Percentiles rank a stretch among this genome's conserved stretches.
phyloP scores from a whole-genome alignment of 2,888 invertebrate species.

The Malthinus seriepunctatus region DNA sequence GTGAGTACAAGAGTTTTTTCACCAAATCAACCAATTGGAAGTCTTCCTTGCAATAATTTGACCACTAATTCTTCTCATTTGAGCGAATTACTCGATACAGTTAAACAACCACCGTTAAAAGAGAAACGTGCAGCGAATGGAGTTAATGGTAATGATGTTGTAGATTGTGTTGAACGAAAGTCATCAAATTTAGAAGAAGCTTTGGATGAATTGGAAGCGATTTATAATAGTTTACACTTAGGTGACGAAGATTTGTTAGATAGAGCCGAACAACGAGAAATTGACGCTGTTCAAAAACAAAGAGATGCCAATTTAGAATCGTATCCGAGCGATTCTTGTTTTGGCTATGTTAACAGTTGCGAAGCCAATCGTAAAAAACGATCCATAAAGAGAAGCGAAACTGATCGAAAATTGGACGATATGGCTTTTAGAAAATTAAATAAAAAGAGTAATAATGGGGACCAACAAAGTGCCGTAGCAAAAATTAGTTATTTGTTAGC shows the following conservation, averaged over 20 bases:
- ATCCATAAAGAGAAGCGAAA: conserved; percentile 53
- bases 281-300: conserved; percentile 47
- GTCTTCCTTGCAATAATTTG: conserved; percentile 9
- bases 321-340: conserved; percentile 51
- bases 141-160: not conserved
- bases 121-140: conserved; percentile 5
- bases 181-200: conserved; percentile 86
- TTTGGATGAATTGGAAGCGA: conserved; percentile 86
- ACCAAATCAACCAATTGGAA: conserved; percentile 34
- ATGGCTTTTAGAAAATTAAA: conserved; percentile 79
- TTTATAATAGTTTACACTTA: conserved; percentile 84
- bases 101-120: conserved; percentile 33
- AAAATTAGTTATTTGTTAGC: conserved; percentile 70
- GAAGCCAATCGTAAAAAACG: conserved; percentile 46
- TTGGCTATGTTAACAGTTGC: conserved; percentile 49
- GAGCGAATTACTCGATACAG: conserved; percentile 12
- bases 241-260: conserved; percentile 82
- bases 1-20: conserved; percentile 50
- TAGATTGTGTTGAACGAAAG: conserved; percentile 52
- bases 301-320: conserved; percentile 38
- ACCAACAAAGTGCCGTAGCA: conserved; percentile 56
- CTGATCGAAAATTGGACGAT: conserved; percentile 74
- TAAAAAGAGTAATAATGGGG: conserved; percentile 58
- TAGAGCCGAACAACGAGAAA: conserved; percentile 74
- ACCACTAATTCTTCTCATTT: conserved; percentile 30